Base-by-base conservation (phyloP, 2,797 vertebrate species). In the Sebastes trivittatus region DNA sequence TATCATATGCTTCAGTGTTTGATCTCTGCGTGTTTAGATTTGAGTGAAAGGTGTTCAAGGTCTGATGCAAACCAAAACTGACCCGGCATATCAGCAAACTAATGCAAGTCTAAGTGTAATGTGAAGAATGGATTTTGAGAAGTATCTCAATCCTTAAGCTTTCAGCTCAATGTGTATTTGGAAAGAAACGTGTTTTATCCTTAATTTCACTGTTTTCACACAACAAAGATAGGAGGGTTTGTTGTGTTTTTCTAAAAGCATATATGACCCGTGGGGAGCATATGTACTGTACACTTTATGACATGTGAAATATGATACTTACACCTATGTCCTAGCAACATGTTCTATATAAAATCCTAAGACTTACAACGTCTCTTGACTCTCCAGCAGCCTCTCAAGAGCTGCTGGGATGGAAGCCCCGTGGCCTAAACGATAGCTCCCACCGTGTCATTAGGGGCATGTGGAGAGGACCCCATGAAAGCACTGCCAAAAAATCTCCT, bases 381-480 rank as follows among this genome's bases (percentile, higher is more conserved):
- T 84, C 84, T 75, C 66, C 72, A 30, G 75, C 83, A 82, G 67
- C 84, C 73, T 67, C 20, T 68, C 81, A 18, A 63, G 76, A 87
- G 82, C 85, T 80, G 64, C 86, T 69, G 55, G 60, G 83, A 83
- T 82, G 87, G 89, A 90, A 90, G 89, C 87, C 73, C 63, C 11
- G 11, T 88, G 94, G 96, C 95, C 96, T 96, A 95, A 97, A 95
- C 89, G 93, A 92, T 91, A 89, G 89, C 95, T 96, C 97, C 95
- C 95, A 95, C 92, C 93, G 88, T 97, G 97, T 97, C 97, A 96
- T 95, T 95, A 92, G 92, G 95, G 96, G 95, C 92, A 89, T 84
- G 78, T 81, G 92, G 93, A 95, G 94, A 96, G 96, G 96, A 97
- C 96, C 96, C 95, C 94, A 93, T 93, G 95, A 96, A 97, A 92